These are phyloP conservation scores for Nanger granti DNA, from an alignment of 2,113 vertebrate species.

Conservation along the genomic window DNA sequence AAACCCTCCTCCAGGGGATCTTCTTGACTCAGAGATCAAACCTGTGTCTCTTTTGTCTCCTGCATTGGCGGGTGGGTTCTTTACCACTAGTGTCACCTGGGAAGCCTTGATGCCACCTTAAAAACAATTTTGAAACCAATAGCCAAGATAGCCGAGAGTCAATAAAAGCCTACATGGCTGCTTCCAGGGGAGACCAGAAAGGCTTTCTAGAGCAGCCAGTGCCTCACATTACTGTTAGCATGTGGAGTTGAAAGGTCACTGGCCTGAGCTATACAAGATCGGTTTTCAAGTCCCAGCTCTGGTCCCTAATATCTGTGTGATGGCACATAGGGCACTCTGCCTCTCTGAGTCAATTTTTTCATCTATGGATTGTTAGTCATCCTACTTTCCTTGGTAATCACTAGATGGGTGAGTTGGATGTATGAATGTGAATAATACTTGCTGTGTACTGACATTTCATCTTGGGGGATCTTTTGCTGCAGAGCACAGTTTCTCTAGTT, in stretches of 20 bases:
- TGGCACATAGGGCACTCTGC: fast-evolving
- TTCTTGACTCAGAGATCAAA: background rate
- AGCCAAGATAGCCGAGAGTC: background rate
- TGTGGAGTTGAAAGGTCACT: background rate
- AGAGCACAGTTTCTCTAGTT: background rate
- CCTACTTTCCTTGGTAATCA: background rate
- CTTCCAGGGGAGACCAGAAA: background rate
- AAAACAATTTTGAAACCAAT: constrained; percentile 15
- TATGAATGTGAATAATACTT: background rate
- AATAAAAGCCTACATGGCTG: background rate
- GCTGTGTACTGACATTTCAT: background rate
- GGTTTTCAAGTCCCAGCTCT: background rate
- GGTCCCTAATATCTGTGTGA: background rate
- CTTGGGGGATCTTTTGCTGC: background rate
- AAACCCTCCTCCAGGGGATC: background rate
- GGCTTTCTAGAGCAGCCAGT: background rate
- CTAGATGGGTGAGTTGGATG: background rate
- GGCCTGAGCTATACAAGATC: background rate
- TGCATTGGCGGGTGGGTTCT: background rate
- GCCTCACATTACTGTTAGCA: background rate
- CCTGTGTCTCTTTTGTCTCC: background rate
- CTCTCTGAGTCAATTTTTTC: background rate
- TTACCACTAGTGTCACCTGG: background rate
- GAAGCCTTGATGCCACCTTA: constrained; percentile 6
- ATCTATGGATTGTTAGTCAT: background rate